These are phyloP conservation scores for Acronicta leporina DNA, from an alignment of 2,888 invertebrate species.

Conservation along the genomic window DNA sequence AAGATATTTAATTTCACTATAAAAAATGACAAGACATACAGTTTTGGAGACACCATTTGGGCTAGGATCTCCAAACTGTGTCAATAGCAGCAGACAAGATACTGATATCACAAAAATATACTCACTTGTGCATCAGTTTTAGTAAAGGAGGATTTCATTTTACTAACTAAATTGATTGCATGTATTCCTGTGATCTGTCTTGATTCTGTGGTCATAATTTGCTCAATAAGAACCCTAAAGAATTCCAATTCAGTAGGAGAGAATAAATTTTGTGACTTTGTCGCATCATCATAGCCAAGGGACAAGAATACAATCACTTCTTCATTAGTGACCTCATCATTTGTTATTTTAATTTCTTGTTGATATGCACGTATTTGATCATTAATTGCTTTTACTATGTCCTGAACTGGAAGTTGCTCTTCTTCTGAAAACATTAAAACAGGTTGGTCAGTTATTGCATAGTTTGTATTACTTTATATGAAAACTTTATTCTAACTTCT, in stretches of 20 bases:
- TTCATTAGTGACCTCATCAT: slow-evolving; percentile 77
- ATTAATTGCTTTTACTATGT: slow-evolving; percentile 76
- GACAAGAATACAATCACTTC: slow-evolving; percentile 78
- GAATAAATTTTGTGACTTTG: slow-evolving; percentile 80
- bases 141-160: slow-evolving; percentile 74
- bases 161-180: slow-evolving; percentile 78
- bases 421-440: slow-evolving; percentile 61
- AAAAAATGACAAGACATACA: too few relatives aligned
- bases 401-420: slow-evolving; percentile 59
- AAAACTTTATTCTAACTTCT: too few relatives aligned
- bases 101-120: slow-evolving; percentile 12
- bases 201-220: slow-evolving; percentile 78
- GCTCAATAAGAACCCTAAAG: slow-evolving; percentile 78
- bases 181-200: slow-evolving; percentile 77
- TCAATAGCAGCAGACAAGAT: too few relatives aligned
- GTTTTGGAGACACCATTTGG: too few relatives aligned
- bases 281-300: slow-evolving; percentile 76
- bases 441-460: background rate
- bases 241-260: slow-evolving; percentile 77
- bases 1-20: too few relatives aligned
- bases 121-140: slow-evolving; percentile 81
- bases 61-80: too few relatives aligned
- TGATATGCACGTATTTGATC: slow-evolving; percentile 73
- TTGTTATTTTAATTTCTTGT: slow-evolving; percentile 77
- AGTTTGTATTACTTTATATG: too few relatives aligned